Evolutionary conservation across 2,888 invertebrate species (phyloP).

Genomic region (Mimas tiliae): DNA sequence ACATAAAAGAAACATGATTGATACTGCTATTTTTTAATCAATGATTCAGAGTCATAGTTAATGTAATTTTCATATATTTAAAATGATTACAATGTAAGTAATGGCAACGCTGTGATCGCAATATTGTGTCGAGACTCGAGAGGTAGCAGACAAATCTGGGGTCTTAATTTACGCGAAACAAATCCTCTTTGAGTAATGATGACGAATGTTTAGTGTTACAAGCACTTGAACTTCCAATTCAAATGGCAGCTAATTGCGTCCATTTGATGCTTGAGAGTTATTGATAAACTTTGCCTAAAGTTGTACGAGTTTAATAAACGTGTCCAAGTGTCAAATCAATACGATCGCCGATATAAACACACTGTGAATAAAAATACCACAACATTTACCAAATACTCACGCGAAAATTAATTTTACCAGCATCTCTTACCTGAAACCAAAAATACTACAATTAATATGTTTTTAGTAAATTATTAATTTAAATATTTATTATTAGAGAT

Average conservation of each 20-base stretch:
- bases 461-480: background rate
- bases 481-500: too few species aligned
- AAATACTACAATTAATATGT: background rate
- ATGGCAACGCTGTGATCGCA: background rate
- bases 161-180: conserved; percentile 32
- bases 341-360: background rate
- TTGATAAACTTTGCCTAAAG: background rate
- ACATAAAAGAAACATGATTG: too few species aligned
- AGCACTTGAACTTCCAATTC: conserved; percentile 8
- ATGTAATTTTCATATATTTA: too few species aligned
- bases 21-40: too few species aligned
- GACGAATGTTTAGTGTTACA: conserved; percentile 24
- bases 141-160: conserved; percentile 22
- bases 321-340: background rate
- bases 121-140: background rate
- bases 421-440: conserved; percentile 10
- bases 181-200: conserved; percentile 27
- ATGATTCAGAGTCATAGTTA: too few species aligned
- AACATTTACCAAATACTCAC: background rate
- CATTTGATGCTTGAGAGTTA: conserved; percentile 26
- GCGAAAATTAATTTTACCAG: background rate
- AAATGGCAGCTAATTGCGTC: conserved; percentile 8
- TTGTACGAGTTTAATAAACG: background rate
- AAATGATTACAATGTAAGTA: too few species aligned
- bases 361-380: background rate